A percentile compares a stretch with the other conserved stretches of the same genome.
phyloP scores from a whole-genome alignment of 2,113 vertebrate species.

The Euleptes europaea region DNA sequence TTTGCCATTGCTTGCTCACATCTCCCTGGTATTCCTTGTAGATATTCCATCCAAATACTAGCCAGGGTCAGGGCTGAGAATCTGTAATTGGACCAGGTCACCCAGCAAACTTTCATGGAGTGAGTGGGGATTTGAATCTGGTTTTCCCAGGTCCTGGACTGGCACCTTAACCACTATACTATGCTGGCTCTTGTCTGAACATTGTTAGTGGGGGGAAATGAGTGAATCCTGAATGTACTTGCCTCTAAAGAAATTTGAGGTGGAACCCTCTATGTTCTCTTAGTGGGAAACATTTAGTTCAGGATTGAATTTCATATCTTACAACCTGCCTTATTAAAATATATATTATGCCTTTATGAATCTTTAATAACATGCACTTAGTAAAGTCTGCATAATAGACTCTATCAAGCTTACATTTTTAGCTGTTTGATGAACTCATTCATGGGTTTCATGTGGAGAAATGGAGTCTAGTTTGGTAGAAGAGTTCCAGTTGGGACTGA shows the following conservation, averaged over 20 bases:
- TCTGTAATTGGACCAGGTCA: no score
- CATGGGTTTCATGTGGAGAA: conserved; percentile 26
- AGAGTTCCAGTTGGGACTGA: conserved; percentile 17
- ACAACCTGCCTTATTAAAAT: conserved; percentile 68
- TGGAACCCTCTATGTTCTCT: conserved; percentile 10
- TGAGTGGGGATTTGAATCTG: neutral
- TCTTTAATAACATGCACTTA: conserved; percentile 70
- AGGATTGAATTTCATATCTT: conserved; percentile 46
- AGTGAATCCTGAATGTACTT: neutral
- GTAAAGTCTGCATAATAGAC: conserved; percentile 64
- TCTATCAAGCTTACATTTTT: conserved; percentile 63
- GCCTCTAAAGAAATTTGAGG: neutral
- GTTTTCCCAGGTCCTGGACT: no score
- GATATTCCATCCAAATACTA: no score
- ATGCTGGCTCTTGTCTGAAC: no score
- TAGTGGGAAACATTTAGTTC: conserved; percentile 31
- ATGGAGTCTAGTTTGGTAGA: neutral
- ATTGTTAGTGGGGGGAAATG: neutral
- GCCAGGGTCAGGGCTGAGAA: no score
- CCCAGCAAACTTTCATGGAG: no score
- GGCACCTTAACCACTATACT: no score
- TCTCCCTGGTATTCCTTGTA: no score
- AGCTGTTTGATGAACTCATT: conserved; percentile 52
- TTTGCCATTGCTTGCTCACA: no score
- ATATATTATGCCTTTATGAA: conserved; percentile 69